Percentiles rank a stretch among this genome's conserved stretches.
These are phyloP conservation scores for Serinus canaria DNA, from an alignment of 2,113 vertebrate species.

Conservation along the genomic window DNA sequence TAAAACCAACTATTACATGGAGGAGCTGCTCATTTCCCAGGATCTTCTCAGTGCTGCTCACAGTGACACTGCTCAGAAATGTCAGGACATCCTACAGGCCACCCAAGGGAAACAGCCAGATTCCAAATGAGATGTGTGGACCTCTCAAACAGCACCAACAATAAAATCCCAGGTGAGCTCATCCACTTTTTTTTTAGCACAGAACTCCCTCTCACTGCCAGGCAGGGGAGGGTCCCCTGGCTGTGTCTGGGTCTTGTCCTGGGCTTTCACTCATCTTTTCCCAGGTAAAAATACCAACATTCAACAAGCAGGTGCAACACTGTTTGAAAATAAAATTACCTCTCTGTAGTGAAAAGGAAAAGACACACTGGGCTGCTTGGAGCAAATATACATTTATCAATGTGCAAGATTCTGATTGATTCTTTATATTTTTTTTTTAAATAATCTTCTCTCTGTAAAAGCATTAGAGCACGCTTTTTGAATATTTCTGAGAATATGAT, in stretches of 20 bases:
- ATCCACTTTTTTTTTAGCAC: neutral
- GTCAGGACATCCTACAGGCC: neutral
- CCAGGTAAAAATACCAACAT: neutral
- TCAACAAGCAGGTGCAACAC: neutral
- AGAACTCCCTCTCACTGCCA: neutral
- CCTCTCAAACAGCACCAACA: neutral
- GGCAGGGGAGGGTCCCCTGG: neutral
- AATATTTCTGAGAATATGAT: neutral
- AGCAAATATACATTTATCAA: neutral
- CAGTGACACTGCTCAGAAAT: neutral
- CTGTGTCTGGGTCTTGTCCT: neutral
- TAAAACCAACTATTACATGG: neutral
- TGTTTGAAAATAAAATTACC: neutral
- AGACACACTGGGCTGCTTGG: neutral
- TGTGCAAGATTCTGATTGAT: neutral
- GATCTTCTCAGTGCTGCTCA: neutral
- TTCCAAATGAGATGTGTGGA: too few species aligned
- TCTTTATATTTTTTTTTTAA: neutral
- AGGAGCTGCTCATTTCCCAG: neutral
- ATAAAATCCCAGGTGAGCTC: rapidly evolving
- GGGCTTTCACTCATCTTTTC: neutral
- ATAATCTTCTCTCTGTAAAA: neutral
- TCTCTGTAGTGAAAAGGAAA: neutral
- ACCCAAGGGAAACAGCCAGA: neutral
- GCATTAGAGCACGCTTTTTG: neutral